phyloP scores from a whole-genome alignment of 2,888 invertebrate genomes.

The Pachymerium ferrugineum region DNA sequence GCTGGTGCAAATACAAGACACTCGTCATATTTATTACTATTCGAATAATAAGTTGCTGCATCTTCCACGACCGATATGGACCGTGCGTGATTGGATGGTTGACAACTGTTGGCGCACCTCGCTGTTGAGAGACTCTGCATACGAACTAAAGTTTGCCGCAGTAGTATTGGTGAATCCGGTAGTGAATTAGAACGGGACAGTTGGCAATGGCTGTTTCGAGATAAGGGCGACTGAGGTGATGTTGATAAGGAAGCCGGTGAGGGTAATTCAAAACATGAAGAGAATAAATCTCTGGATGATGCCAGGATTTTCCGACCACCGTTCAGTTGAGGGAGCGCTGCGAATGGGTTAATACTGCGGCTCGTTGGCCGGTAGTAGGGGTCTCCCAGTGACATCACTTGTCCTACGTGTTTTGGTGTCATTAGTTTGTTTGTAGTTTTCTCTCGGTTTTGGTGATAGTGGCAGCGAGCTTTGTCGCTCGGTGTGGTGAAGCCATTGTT shows the following conservation, averaged over 20 bases:
- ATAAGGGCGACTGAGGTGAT: constrained; percentile 39
- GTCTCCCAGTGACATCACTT: constrained; percentile 79
- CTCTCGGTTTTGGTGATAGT: constrained; percentile 45
- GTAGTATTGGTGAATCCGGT: constrained; percentile 38
- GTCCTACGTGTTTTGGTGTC: constrained; percentile 64
- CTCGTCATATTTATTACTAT: constrained; percentile 37
- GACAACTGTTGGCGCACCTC: neutral
- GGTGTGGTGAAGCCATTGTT: constrained; percentile 50
- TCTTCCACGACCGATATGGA: constrained; percentile 39
- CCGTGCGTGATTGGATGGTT: neutral
- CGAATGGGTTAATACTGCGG: constrained; percentile 62
- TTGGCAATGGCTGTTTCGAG: constrained; percentile 26
- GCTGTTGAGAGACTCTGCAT: constrained; percentile 17
- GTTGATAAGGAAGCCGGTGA: constrained; percentile 53
- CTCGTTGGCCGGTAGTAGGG: constrained; percentile 67
- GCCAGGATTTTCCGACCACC: constrained; percentile 74
- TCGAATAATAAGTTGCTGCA: constrained; percentile 37
- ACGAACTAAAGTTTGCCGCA: constrained; percentile 31
- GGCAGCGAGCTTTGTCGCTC: constrained; percentile 68
- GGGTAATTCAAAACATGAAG: constrained; percentile 70
- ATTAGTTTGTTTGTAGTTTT: constrained; percentile 43
- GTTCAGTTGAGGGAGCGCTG: constrained; percentile 66
- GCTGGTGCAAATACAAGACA: constrained; percentile 35
- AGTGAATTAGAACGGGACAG: constrained; percentile 38
- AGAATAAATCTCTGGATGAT: constrained; percentile 56